Percentiles rank a stretch among this genome's conserved stretches.
phyloP scores from a whole-genome alignment of 2,888 invertebrate genomes.

The Melieria crassipennis region DNA sequence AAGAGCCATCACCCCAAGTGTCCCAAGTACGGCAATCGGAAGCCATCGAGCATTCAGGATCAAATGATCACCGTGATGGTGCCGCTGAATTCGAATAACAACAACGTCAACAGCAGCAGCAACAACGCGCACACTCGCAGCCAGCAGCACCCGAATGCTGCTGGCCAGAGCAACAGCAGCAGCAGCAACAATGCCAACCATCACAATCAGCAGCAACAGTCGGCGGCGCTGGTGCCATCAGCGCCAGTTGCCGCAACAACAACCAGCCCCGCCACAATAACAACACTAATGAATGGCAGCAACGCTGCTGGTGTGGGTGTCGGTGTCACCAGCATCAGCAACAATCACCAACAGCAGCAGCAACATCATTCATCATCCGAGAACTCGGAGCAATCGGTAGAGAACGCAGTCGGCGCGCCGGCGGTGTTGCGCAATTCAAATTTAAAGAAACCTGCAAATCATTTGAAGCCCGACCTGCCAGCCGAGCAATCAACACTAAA shows the following conservation, averaged over 20 bases:
- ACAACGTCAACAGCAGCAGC: constrained; percentile 50
- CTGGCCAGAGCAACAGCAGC: constrained; percentile 37
- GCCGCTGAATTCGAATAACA: constrained; percentile 63
- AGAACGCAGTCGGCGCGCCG: constrained; percentile 41
- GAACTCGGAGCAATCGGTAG: constrained; percentile 63
- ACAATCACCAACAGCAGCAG: constrained; percentile 20
- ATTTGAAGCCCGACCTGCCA: constrained; percentile 44
- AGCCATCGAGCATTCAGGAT: constrained; percentile 65
- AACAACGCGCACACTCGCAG: constrained; percentile 38
- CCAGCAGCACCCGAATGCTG: constrained; percentile 28
- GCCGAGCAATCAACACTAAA: constrained; percentile 12
- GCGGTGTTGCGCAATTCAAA: constrained; percentile 50
- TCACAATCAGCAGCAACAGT: constrained; percentile 33
- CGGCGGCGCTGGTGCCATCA: constrained; percentile 27
- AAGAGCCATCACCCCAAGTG: constrained; percentile 66
- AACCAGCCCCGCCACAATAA: constrained; percentile 28
- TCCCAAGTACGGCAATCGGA: constrained; percentile 61
- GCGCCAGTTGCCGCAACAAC: constrained; percentile 31
- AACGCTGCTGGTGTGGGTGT: constrained; percentile 29
- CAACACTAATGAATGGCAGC: constrained; percentile 38
- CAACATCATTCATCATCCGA: constrained; percentile 63
- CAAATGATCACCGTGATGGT: constrained; percentile 66
- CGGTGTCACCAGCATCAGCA: not conserved
- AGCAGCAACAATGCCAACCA: constrained; percentile 29
- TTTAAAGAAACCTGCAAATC: constrained; percentile 55